phyloP scores from a whole-genome alignment of 2,888 invertebrate genomes.

The Argyresthia goedartella region DNA sequence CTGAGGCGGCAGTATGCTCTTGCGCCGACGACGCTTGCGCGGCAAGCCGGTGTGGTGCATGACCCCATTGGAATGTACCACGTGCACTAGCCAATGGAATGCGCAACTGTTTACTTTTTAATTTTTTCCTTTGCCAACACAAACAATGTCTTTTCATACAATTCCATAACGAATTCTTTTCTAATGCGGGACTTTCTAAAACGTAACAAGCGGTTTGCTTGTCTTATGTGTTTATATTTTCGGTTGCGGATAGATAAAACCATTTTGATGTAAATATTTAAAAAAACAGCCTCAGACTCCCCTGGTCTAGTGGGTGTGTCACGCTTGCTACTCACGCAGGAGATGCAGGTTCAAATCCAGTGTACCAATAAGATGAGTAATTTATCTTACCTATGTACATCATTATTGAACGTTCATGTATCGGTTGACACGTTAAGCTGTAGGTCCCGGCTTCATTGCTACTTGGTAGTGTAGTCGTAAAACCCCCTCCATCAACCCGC shows the following conservation, averaged over 20 bases:
- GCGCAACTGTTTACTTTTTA: slow-evolving; percentile 67
- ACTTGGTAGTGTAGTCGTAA: no score
- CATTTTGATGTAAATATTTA: no score
- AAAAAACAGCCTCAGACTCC: no score
- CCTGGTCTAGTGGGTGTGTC: no score
- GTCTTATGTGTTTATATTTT: slow-evolving; percentile 29
- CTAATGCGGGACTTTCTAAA: slow-evolving; percentile 30
- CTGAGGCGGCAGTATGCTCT: slow-evolving; percentile 26
- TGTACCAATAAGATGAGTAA: no score
- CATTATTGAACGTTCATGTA: no score
- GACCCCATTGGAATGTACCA: slow-evolving; percentile 55
- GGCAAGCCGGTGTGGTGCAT: slow-evolving; percentile 44
- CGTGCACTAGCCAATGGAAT: slow-evolving; percentile 65
- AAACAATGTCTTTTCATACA: slow-evolving; percentile 62
- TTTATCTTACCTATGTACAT: no score
- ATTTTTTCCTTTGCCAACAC: slow-evolving; percentile 50
- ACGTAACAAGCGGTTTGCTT: slow-evolving; percentile 8
- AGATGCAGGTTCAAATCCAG: no score
- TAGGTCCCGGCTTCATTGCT: no score
- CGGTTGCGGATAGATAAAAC: slow-evolving; percentile 3
- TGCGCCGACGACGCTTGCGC: slow-evolving; percentile 60
- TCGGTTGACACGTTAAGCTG: no score
- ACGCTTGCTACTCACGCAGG: no score
- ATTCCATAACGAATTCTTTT: slow-evolving; percentile 55
- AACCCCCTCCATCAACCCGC: no score